Base-by-base conservation (phyloP, 2,888 invertebrate species). In the Heliconius cydno region DNA sequence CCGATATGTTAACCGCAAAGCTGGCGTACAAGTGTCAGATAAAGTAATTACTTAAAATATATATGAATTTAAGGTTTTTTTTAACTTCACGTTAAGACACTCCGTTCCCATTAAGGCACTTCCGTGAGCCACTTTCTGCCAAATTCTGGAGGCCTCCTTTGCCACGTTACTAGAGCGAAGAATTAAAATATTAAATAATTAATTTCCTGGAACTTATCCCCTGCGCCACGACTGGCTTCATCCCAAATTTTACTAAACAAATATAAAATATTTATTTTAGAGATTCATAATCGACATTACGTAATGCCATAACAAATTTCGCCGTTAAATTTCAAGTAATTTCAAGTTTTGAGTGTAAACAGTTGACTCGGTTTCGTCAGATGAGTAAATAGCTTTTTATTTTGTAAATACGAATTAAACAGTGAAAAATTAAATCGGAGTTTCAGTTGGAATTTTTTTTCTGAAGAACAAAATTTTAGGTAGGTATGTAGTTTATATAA, bases 301-400 rank as follows among this genome's bases (percentile, higher is more conserved):
- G 38, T 38, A 67, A 67, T 30, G 7, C 13, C 25, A 70, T 41
- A 70, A 70, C 70, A 70, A 70, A 41, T 46, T 70, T 68, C 2
- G n/a, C 38, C 68, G 12, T 30, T 13, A 25, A 70, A 70, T 41
- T 70, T 70, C 38, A 68, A 41, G 68, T 41, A 68, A 68, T 68
- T 68, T 68, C 70, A 70, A 70, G 25, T 70, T 70, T 41, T 70
- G 41, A 46, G 25, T 15, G 70, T 25, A 70, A 70, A 70, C 70
- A 70, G 25, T 70, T 15, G 70, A 70, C 70, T 70, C 25, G 70
- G 41, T 46, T 70, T 70, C 70, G 25, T 41, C 41, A 70, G 70
- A 70, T 70, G 41, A 28, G 41, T 70, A 70, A 70, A 70, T 70
- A 70, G 70, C 70, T 41, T 70, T 41, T 46, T 70, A 70, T 70